Conservation (phyloP, 2,113 vertebrate genomes). For the Chaenocephalus aceratus region DNA sequence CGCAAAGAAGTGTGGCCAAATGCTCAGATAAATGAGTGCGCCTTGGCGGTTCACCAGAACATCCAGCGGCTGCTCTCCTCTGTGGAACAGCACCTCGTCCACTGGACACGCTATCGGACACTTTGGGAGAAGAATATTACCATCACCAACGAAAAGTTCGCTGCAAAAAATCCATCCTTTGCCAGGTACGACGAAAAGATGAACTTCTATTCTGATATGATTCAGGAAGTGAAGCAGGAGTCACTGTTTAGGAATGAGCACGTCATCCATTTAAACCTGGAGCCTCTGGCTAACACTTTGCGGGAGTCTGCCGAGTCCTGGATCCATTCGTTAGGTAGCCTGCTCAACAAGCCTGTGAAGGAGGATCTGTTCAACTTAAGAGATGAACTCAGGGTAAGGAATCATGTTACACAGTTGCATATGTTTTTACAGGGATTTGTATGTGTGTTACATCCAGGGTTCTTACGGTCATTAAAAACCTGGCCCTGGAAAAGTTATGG, state of each 20-base stretch:
- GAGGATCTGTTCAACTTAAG: conserved; percentile 86
- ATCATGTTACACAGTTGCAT: not conserved
- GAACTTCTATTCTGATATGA: conserved; percentile 85
- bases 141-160: conserved; percentile 88
- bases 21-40: conserved; percentile 85
- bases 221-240: conserved; percentile 84
- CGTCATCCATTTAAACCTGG: conserved; percentile 88
- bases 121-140: conserved; percentile 92
- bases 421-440: not conserved
- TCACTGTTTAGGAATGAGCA: conserved; percentile 84
- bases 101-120: conserved; percentile 88
- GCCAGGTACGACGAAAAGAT: conserved; percentile 89
- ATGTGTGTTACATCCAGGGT: not conserved
- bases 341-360: conserved; percentile 89
- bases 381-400: conserved; percentile 87
- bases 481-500: no score
- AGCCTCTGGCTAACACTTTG: conserved; percentile 83
- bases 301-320: conserved; percentile 86
- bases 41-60: conserved; percentile 85
- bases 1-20: conserved; percentile 87
- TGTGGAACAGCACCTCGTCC: conserved; percentile 82
- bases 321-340: conserved; percentile 87
- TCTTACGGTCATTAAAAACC: no score
- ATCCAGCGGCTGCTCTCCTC: conserved; percentile 84
- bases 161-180: conserved; percentile 86